Evolutionary conservation across 2,797 vertebrate genomes (phyloP).

Genomic region (Trematomus bernacchii): DNA sequence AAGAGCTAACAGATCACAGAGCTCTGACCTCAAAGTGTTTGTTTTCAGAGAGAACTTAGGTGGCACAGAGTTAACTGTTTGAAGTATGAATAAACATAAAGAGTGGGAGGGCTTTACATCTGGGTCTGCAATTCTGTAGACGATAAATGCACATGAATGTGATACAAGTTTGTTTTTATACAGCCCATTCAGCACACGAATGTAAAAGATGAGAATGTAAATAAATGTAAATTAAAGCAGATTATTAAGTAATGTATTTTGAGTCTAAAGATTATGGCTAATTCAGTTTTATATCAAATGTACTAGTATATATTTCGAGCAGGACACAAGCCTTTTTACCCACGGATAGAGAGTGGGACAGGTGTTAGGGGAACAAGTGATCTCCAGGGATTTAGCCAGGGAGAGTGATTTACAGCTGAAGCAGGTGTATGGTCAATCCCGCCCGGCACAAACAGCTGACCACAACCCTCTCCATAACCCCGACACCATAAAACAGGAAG

Average conservation of each 20-base stretch:
- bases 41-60: background rate
- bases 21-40: conserved; percentile 3
- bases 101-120: conserved; percentile 3
- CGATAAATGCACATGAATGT: background rate
- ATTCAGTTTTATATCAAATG: background rate
- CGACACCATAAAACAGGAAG: conserved; percentile 19
- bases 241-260: background rate
- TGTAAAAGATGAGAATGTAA: background rate
- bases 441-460: background rate
- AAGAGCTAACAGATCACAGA: conserved; percentile 11
- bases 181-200: background rate
- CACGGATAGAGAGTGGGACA: background rate
- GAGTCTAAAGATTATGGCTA: background rate
- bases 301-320: no score
- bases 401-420: conserved; percentile 24
- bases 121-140: no score
- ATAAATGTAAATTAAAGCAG: background rate
- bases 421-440: conserved; percentile 18
- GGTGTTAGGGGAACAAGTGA: conserved; percentile 33
- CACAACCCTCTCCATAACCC: background rate
- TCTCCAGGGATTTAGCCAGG: background rate
- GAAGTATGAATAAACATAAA: background rate
- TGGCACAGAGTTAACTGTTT: background rate
- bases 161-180: background rate
- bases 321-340: no score